Conservation (phyloP, 2,113 vertebrate species). For the Melanocharis versteri region DNA sequence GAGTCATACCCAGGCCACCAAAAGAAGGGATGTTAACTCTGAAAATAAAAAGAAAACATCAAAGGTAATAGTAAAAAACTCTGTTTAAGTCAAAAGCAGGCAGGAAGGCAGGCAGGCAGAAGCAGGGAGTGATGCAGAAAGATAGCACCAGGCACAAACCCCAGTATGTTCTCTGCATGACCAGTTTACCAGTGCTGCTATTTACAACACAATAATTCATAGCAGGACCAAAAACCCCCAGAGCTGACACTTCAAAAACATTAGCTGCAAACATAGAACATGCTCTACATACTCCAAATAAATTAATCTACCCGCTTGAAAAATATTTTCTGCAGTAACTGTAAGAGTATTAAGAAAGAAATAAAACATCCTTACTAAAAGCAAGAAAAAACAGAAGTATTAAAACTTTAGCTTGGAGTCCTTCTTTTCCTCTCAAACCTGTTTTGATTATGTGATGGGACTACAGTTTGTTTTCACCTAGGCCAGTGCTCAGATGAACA, state of each 20-base stretch:
- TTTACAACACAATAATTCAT: background rate
- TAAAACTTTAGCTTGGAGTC: background rate
- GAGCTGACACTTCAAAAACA: background rate
- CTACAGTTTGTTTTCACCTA: background rate
- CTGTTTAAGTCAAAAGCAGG: background rate
- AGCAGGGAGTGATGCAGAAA: background rate
- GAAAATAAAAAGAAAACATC: constrained; percentile 5
- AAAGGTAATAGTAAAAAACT: background rate
- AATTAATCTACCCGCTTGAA: background rate
- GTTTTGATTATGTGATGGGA: background rate
- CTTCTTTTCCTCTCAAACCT: background rate
- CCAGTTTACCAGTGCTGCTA: background rate
- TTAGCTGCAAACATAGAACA: background rate
- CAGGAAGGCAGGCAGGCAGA: background rate
- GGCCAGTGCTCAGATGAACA: background rate
- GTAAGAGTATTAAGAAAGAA: background rate
- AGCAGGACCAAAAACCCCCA: background rate
- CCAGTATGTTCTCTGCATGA: background rate
- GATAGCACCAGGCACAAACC: background rate
- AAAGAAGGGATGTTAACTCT: constrained; percentile 31
- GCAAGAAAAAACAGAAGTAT: background rate
- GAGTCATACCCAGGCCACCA: constrained; percentile 3
- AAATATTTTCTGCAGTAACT: background rate
- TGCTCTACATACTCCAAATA: background rate
- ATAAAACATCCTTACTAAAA: background rate